phyloP scores from a whole-genome alignment of 2,113 vertebrate species.

The Todiramphus chloris region DNA sequence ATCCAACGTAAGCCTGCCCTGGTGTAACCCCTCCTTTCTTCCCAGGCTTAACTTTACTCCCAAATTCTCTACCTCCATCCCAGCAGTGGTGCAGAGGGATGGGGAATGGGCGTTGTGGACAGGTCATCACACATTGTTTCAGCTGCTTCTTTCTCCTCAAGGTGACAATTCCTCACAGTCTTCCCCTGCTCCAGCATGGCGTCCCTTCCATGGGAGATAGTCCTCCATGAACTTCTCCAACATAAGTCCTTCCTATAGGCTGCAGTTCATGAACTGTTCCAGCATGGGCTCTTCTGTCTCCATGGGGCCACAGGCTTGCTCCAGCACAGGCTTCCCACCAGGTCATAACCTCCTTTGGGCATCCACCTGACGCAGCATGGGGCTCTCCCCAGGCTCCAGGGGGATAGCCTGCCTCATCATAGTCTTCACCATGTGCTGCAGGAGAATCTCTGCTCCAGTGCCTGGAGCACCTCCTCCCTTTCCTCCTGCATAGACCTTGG shows the following conservation, averaged over 20 bases:
- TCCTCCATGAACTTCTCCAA: neutral
- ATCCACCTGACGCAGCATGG: too few relatives aligned
- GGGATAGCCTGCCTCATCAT: neutral
- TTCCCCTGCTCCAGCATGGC: neutral
- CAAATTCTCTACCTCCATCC: neutral
- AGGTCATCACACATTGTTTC: neutral
- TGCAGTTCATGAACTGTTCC: neutral
- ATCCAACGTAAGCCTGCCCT: too few relatives aligned
- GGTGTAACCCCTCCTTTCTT: neutral
- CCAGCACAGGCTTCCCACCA: too few relatives aligned
- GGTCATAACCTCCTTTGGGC: too few relatives aligned
- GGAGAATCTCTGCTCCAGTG: neutral
- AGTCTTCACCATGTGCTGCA: neutral
- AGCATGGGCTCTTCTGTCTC: neutral
- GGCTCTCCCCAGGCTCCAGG: too few relatives aligned
- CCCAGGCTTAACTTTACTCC: neutral
- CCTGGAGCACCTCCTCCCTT: neutral
- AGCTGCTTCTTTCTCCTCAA: neutral
- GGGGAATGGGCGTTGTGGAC: too few relatives aligned
- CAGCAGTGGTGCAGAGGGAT: neutral
- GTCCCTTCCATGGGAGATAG: neutral
- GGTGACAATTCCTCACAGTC: too few relatives aligned
- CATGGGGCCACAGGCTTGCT: neutral
- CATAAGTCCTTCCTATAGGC: neutral
- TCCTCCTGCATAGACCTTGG: neutral